phyloP scores from a whole-genome alignment of 2,113 vertebrate genomes.

The Pao palembangensis region DNA sequence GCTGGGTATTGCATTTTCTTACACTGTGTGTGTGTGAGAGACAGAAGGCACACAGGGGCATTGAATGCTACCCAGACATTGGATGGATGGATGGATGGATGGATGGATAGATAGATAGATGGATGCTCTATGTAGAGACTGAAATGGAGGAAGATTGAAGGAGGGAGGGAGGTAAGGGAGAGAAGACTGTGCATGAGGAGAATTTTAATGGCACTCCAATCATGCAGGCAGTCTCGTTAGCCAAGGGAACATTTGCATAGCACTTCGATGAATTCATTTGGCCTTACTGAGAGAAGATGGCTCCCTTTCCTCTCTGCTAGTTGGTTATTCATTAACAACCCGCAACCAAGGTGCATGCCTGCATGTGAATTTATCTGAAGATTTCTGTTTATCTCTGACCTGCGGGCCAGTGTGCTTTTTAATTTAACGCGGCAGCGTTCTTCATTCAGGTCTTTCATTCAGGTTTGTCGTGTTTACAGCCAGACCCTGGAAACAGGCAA shows the following conservation, averaged over 20 bases:
- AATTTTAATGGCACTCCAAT: constrained; percentile 82
- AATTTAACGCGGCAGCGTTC: constrained; percentile 9
- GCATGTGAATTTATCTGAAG: constrained; percentile 8
- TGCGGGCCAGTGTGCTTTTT: constrained; percentile 13
- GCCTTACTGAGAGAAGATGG: constrained; percentile 74
- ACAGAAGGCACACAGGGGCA: constrained; percentile 58
- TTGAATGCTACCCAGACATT: constrained; percentile 58
- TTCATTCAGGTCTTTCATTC: constrained; percentile 8
- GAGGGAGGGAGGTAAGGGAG: constrained; percentile 61
- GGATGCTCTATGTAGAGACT: constrained; percentile 54
- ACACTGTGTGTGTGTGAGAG: neutral
- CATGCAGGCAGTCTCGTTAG: constrained; percentile 79
- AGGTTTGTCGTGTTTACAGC: neutral
- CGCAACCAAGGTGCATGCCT: constrained; percentile 46
- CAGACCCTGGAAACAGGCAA: no score
- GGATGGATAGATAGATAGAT: constrained; percentile 45
- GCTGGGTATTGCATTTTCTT: no score
- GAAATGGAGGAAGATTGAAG: constrained; percentile 64
- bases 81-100: constrained; percentile 40
- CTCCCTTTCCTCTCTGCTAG: constrained; percentile 72
- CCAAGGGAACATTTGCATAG: constrained; percentile 80
- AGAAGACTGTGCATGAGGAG: constrained; percentile 72
- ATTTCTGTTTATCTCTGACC: constrained; percentile 28
- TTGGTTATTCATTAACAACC: constrained; percentile 71
- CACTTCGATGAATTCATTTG: constrained; percentile 76